Evolutionary conservation across 2,113 vertebrate genomes (phyloP).

Genomic region (Channa maculata): DNA sequence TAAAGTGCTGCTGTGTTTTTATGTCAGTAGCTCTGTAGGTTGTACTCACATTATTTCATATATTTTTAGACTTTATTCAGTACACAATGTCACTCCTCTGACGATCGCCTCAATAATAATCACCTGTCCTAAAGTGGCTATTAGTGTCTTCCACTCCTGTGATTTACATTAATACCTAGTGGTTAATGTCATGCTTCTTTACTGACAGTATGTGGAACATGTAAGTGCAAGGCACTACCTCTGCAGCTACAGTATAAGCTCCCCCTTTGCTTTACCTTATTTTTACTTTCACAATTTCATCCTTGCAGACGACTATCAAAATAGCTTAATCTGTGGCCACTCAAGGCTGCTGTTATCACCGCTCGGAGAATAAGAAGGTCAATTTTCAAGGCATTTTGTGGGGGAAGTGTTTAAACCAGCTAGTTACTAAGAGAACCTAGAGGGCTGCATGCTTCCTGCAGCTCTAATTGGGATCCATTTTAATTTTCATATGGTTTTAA

Average conservation of each 20-base stretch:
- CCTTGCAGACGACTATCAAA: conserved; percentile 51
- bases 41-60: conserved; percentile 25
- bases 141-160: conserved; percentile 62
- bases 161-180: conserved; percentile 67
- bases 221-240: conserved; percentile 42
- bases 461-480: conserved; percentile 76
- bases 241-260: conserved; percentile 17
- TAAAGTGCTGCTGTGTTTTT: conserved; percentile 32
- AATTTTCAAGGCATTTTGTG: conserved; percentile 59
- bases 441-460: conserved; percentile 32
- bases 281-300: conserved; percentile 61
- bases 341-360: conserved; percentile 63
- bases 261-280: conserved; percentile 30
- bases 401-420: conserved; percentile 46
- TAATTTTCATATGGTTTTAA: conserved; percentile 75
- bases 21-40: conserved; percentile 42
- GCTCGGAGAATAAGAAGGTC: conserved; percentile 61
- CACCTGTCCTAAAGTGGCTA: conserved; percentile 55
- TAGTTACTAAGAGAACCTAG: conserved; percentile 57
- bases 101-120: conserved; percentile 56
- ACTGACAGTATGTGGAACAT: conserved; percentile 33
- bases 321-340: conserved; percentile 61
- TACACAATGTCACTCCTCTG: conserved; percentile 38
- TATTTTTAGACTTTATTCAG: conserved; percentile 60
- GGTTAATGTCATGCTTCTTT: conserved; percentile 71